Evolutionary conservation across 2,888 invertebrate species (phyloP), one percentile per base, ranked within the genome.

Genomic region (Copidosoma aretas): DNA sequence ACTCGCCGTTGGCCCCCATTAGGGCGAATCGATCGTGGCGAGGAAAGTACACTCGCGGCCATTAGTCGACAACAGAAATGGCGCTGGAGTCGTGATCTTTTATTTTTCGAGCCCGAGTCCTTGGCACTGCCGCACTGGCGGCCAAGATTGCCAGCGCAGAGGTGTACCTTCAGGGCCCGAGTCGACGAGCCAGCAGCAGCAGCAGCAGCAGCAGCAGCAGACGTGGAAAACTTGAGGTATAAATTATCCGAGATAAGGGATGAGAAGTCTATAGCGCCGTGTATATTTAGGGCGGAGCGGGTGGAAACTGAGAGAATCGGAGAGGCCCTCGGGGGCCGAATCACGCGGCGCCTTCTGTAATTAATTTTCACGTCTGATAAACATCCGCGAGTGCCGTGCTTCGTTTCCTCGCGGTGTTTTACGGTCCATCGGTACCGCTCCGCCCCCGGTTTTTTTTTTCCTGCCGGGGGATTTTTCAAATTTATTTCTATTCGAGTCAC

Each of bases 241-340:
- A 67, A 67, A 67, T 67, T 67, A 62, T 39, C 32, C 49, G 39
- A 60, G 67, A 67, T 67, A 67, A 67, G 62, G 58, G 58, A 22
- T 19, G 19, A 21, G 49, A n/a, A 54, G 54, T 25, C 54, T 15
- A 54, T 15, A 24, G 21, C 54, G 25, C 14, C 52, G 24, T 15
- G 17, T 54, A 22, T 53, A 25, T 54, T 25, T 54, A 14, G 54
- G 22, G 21, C 54, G 54, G 5, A 24, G 14, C 14, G 17, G 43
- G 17, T 17, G 43, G 4, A 46, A 3, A n/a, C 10, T 41, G 41
- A 10, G 41, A 41, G 41, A 41, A 46, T 14, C 15, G 43, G 43
- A 15, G 43, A 46, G 43, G 41, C 41, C 41, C 14, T 12, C 43
- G 17, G 43, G 15, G 8, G 41, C 41, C 8, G 14, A 41, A 41